Base-by-base conservation (phyloP, 2,888 invertebrate species). In the Phymatocera aterrima region DNA sequence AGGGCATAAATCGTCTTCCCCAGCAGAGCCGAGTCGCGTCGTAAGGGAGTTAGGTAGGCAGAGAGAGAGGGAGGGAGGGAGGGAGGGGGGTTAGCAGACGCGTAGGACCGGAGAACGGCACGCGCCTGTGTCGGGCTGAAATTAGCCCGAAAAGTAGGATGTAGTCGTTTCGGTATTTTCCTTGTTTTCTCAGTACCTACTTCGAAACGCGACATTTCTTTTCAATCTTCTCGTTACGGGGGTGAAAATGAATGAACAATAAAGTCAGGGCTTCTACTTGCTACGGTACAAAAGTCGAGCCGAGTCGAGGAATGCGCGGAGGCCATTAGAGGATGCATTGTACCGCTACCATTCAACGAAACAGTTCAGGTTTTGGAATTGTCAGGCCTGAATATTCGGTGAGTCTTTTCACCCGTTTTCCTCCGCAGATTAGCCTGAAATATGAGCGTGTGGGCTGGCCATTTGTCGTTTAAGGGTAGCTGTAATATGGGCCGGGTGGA, bases 311-410 rank as follows among this genome's bases (percentile, higher is more conserved):
- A n/a, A n/a, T n/a, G n/a, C n/a, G n/a, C n/a, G n/a, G n/a, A n/a
- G n/a, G n/a, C n/a, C n/a, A n/a, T n/a, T n/a, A n/a, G n/a, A n/a
- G n/a, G n/a, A n/a, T n/a, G n/a, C n/a, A n/a, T n/a, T n/a, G n/a
- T n/a, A n/a, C n/a, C n/a, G n/a, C n/a, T n/a, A n/a, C n/a, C n/a
- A n/a, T n/a, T n/a, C n/a, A n/a, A n/a, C n/a, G n/a, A n/a, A n/a
- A n/a, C n/a, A n/a, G n/a, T n/a, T n/a, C n/a, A n/a, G n/a, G n/a
- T n/a, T n/a, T n/a, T n/a, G n/a, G n/a, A n/a, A n/a, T n/a, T n/a
- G n/a, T n/a, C 65, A 79, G 82, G 85, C 80, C 82, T 82, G 80
- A 82, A 85, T 84, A 84, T 86, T 85, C 83, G 77, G 80, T 74
- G 31, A 64, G 34, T 64, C 15, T 37, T 34, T 34, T 51, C 37